Conservation (phyloP, 2,113 vertebrate species). For the Bubo blakistoni region DNA sequence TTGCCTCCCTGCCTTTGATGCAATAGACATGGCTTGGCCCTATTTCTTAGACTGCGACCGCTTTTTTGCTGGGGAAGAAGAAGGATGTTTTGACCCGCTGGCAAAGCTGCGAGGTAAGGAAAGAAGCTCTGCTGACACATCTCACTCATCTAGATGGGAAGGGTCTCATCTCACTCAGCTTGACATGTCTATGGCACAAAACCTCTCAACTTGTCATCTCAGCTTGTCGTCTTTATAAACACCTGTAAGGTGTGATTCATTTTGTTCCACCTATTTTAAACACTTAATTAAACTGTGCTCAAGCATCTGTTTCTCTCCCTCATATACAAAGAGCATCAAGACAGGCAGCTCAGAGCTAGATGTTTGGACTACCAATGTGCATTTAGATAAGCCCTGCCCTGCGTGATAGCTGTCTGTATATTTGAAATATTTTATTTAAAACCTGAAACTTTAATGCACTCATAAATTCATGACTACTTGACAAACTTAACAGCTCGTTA, state of each 20-base stretch:
- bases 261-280: not conserved
- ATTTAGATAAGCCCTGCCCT: not conserved
- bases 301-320: not conserved
- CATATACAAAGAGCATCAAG: not conserved
- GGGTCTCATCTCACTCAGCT: not conserved
- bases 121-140: not conserved
- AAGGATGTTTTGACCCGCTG: constrained; percentile 90
- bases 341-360: not conserved
- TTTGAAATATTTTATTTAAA: not conserved
- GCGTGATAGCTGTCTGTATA: not conserved
- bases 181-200: not conserved
- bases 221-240: not conserved
- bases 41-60: constrained; percentile 93
- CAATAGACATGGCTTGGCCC: constrained; percentile 97
- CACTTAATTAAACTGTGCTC: not conserved
- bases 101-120: constrained; percentile 80
- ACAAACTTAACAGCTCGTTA: not conserved
- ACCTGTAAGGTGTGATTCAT: not conserved
- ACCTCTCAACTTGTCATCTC: not conserved
- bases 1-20: constrained; percentile 87
- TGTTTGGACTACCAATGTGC: not conserved
- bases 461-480: not conserved
- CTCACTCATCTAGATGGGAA: not conserved
- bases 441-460: not conserved
- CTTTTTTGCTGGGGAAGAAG: constrained; percentile 83